These are phyloP conservation scores for Siniperca obscura DNA, from an alignment of 2,797 vertebrate species.

Conservation along the genomic window DNA sequence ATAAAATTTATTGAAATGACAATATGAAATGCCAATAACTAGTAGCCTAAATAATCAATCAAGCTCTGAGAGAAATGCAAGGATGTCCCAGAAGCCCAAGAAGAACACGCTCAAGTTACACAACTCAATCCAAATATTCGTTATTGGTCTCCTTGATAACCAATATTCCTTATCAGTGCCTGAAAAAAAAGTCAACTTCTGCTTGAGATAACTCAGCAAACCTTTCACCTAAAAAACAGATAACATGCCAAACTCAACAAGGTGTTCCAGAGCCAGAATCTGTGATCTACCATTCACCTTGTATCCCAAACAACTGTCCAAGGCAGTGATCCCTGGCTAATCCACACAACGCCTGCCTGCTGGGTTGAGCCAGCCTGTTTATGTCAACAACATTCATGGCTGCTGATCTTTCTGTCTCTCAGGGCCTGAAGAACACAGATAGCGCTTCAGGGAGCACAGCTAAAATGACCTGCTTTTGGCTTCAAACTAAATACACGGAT, in stretches of 20 bases:
- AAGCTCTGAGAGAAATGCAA: background rate
- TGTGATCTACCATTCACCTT: conserved; percentile 53
- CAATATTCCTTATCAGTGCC: background rate
- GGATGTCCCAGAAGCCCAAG: background rate
- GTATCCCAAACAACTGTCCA: conserved; percentile 60
- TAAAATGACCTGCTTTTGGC: conserved; percentile 40
- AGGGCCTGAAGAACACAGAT: conserved; percentile 52
- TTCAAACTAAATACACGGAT: conserved; percentile 29
- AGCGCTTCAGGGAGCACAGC: conserved; percentile 15
- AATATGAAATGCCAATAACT: background rate
- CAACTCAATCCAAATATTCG: background rate
- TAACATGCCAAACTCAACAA: conserved; percentile 38
- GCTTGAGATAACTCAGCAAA: conserved; percentile 3
- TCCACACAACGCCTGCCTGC: conserved; percentile 56
- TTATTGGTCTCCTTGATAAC: background rate
- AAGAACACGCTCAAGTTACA: background rate
- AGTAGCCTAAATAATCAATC: background rate
- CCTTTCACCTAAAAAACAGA: conserved; percentile 2
- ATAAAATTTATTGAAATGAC: background rate
- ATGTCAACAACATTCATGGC: conserved; percentile 64
- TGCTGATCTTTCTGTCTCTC: conserved; percentile 56
- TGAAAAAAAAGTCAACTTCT: background rate
- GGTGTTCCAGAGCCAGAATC: conserved; percentile 38
- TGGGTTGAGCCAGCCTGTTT: conserved; percentile 63
- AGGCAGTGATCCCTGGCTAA: conserved; percentile 69